Evolutionary conservation across 2,797 vertebrate genomes (phyloP).

Genomic region (Epinephelus coioides): DNA sequence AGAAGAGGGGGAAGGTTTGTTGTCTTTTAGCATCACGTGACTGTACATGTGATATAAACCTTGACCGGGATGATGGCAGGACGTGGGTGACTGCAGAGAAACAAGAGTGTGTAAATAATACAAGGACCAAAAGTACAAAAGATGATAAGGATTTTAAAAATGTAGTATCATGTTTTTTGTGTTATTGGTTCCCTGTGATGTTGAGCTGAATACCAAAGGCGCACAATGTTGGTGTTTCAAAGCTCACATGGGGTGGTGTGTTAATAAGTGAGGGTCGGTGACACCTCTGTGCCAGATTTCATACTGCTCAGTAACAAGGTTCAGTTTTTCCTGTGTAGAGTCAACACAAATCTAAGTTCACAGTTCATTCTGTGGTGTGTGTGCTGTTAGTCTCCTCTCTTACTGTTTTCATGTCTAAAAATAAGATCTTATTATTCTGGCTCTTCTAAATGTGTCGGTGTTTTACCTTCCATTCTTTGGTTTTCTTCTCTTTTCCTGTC

Average conservation of each 20-base stretch:
- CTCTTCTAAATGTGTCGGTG: slow-evolving; percentile 68
- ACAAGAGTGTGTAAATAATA: background rate
- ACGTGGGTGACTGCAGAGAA: background rate
- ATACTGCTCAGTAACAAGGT: background rate
- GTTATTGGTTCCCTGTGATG: background rate
- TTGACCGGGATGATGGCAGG: background rate
- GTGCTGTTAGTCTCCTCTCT: slow-evolving; percentile 23
- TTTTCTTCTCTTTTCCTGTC: slow-evolving; percentile 73
- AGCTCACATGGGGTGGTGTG: background rate
- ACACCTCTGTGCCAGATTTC: background rate
- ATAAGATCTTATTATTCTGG: slow-evolving; percentile 47
- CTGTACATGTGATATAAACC: background rate
- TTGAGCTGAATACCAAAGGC: background rate
- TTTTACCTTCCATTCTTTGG: slow-evolving; percentile 78
- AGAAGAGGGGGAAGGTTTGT: background rate
- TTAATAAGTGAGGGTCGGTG: background rate
- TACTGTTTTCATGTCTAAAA: slow-evolving; percentile 48
- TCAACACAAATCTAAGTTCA: background rate
- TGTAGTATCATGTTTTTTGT: background rate
- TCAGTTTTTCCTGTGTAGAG: background rate
- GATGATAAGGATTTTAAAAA: background rate
- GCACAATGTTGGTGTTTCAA: no score
- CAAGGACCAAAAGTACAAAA: background rate
- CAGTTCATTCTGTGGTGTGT: slow-evolving; percentile 13
- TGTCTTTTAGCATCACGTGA: background rate